Percentiles rank a stretch among this genome's conserved stretches.
phyloP scores from a whole-genome alignment of 2,113 vertebrate genomes.

The Diglossa brunneiventris region DNA sequence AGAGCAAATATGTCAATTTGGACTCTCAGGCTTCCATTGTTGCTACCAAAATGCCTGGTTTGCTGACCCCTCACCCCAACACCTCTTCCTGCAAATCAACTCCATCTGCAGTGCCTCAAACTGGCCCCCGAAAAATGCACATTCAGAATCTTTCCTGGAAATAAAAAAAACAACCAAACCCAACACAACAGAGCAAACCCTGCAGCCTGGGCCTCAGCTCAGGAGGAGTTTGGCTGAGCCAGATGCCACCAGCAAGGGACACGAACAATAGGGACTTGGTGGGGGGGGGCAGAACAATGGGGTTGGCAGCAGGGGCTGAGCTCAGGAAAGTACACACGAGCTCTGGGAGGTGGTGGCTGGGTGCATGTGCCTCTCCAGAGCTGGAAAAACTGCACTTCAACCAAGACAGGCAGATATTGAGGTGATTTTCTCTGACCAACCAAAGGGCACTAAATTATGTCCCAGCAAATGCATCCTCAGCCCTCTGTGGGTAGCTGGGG shows the following conservation, averaged over 20 bases:
- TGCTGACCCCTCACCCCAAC: not conserved
- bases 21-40: not conserved
- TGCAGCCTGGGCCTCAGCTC: not conserved
- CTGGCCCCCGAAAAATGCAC: not conserved
- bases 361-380: not conserved
- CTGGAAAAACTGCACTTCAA: not conserved
- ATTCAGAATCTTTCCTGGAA: not conserved
- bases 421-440: not conserved
- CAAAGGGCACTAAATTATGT: not conserved
- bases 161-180: not conserved
- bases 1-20: not conserved
- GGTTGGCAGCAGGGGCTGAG: constrained; percentile 24
- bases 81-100: not conserved
- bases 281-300: constrained; percentile 40
- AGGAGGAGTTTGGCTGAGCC: constrained; percentile 31
- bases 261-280: constrained; percentile 36
- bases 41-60: not conserved
- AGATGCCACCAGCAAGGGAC: constrained; percentile 54
- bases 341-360: not conserved
- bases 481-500: not conserved
- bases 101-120: not conserved
- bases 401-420: not conserved
- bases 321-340: not conserved
- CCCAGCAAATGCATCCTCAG: not conserved
- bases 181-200: not conserved